Percentiles rank a stretch among this genome's conserved stretches.
Evolutionary conservation across 2,113 vertebrate genomes (phyloP).

Genomic region (Dolichallabes microphthalmus): DNA sequence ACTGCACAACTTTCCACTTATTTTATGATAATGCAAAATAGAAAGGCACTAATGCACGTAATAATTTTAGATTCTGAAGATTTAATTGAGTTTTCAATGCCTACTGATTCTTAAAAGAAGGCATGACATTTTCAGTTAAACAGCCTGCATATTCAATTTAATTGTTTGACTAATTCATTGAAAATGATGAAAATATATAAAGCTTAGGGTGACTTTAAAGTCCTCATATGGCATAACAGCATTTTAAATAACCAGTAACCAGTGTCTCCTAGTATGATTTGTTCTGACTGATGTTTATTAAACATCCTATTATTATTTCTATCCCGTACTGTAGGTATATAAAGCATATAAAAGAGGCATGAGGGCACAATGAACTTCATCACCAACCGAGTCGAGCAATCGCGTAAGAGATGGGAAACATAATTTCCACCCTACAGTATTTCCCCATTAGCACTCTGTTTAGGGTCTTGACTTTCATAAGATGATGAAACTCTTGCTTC

Average conservation of each 20-base stretch:
- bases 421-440: neutral
- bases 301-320: neutral
- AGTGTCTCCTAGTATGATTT: neutral
- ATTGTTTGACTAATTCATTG: neutral
- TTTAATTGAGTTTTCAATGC: neutral
- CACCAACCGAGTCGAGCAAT: neutral
- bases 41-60: neutral
- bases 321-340: neutral
- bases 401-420: neutral
- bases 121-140: neutral
- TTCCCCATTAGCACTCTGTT: neutral
- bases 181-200: neutral
- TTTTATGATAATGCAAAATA: neutral
- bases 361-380: too few species aligned
- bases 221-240: neutral
- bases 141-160: neutral
- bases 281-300: neutral
- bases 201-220: neutral
- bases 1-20: neutral
- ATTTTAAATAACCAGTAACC: too few species aligned
- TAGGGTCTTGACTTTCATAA: neutral
- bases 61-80: neutral
- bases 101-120: neutral
- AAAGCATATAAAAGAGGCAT: neutral
- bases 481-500: slow-evolving; percentile 4